A percentile compares a stretch with the other conserved stretches of the same genome.
Evolutionary conservation across 2,797 vertebrate species (phyloP).

Genomic region (Bufotes viridis): DNA sequence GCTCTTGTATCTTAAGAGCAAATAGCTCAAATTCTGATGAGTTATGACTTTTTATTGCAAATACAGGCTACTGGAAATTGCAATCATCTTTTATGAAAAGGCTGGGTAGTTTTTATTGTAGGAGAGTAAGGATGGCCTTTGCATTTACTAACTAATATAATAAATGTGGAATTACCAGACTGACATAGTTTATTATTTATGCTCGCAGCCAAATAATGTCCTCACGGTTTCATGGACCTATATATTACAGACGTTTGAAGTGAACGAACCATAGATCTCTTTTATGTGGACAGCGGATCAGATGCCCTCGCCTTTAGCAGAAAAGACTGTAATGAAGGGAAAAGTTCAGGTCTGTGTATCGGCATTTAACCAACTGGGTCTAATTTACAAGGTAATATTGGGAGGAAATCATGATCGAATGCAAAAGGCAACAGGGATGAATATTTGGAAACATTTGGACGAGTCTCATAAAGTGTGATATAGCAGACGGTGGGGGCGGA

Average conservation of each 20-base stretch:
- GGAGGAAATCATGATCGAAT: not conserved
- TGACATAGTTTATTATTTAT: slow-evolving; percentile 70
- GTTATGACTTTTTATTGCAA: slow-evolving; percentile 69
- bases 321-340: slow-evolving; percentile 45
- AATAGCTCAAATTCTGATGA: slow-evolving; percentile 76
- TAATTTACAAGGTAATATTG: not conserved
- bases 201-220: slow-evolving; percentile 67
- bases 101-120: slow-evolving; percentile 70
- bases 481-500: not conserved
- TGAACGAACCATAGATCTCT: slow-evolving; percentile 66
- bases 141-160: slow-evolving; percentile 71
- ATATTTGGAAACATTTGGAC: too few species aligned
- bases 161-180: slow-evolving; percentile 68
- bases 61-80: slow-evolving; percentile 72
- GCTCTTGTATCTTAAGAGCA: slow-evolving; percentile 72
- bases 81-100: slow-evolving; percentile 75
- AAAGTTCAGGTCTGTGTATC: slow-evolving; percentile 14
- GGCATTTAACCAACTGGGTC: slow-evolving; percentile 24
- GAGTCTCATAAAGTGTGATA: too few species aligned
- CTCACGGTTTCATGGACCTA: slow-evolving; percentile 66
- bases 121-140: slow-evolving; percentile 67
- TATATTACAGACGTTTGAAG: slow-evolving; percentile 67
- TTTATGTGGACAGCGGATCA: slow-evolving; percentile 66
- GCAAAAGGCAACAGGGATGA: too few species aligned
- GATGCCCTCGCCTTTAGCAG: slow-evolving; percentile 65